Evolutionary conservation across 2,797 vertebrate genomes (phyloP).

Genomic region (Phaenicophaeus curvirostris): DNA sequence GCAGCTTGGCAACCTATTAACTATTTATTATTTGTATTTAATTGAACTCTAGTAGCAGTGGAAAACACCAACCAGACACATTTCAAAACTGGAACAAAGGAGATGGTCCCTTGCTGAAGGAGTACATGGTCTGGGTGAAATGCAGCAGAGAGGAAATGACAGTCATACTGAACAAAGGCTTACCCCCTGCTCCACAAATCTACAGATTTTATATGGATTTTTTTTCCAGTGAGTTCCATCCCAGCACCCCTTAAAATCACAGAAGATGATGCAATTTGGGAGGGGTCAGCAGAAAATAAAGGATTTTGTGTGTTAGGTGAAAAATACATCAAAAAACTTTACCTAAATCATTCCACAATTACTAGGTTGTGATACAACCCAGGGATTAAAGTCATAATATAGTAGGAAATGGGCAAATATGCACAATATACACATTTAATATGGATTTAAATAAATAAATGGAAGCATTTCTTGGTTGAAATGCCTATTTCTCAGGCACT

Average conservation of each 20-base stretch:
- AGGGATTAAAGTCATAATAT: neutral
- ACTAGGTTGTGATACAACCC: neutral
- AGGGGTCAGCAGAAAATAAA: neutral
- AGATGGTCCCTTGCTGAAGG: neutral
- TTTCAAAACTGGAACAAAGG: constrained; percentile 44
- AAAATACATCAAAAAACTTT: neutral
- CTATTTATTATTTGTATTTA: constrained; percentile 63
- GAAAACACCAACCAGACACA: constrained; percentile 17
- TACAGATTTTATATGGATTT: neutral
- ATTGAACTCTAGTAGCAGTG: neutral
- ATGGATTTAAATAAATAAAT: constrained; percentile 5
- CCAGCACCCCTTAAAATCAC: neutral
- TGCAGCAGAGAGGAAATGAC: constrained; percentile 24
- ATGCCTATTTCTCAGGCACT: neutral
- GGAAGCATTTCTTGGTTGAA: constrained; percentile 13
- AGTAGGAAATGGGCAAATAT: neutral
- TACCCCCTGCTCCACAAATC: neutral
- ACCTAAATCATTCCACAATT: neutral
- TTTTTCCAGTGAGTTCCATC: neutral
- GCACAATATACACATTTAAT: neutral
- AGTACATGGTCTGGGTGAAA: constrained; percentile 17
- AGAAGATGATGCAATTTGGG: neutral
- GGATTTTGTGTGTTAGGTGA: neutral
- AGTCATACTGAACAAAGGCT: constrained; percentile 31
- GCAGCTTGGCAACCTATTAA: constrained; percentile 46